Conservation (phyloP, 2,113 vertebrate species). For the Aphyosemion australe region DNA sequence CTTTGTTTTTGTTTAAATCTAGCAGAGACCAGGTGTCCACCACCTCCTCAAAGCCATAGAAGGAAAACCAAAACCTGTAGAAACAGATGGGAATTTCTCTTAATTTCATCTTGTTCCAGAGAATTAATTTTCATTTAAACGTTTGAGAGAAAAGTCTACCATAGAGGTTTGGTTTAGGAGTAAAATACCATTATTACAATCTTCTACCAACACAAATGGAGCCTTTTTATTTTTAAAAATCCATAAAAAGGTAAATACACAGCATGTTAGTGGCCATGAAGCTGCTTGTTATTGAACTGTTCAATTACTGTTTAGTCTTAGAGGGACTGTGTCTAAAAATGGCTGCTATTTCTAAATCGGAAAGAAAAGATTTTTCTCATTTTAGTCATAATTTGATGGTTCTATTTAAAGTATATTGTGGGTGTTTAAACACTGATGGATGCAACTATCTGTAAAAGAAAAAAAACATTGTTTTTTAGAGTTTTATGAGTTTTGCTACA, state of each 20-base stretch:
- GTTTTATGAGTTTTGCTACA: too few species aligned
- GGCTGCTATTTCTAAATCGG: background rate
- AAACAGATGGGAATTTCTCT: conserved; percentile 21
- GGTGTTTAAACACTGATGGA: too few species aligned
- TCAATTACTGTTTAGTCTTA: too few species aligned
- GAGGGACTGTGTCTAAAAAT: background rate
- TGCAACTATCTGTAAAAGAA: too few species aligned
- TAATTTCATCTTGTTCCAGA: background rate
- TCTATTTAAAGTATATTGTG: background rate
- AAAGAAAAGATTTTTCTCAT: background rate
- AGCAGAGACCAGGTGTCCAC: conserved; percentile 18
- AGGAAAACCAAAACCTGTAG: conserved; percentile 60
- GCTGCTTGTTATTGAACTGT: background rate
- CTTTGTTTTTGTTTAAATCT: conserved; percentile 41
- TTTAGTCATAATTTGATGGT: background rate
- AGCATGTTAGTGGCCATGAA: background rate
- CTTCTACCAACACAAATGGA: background rate
- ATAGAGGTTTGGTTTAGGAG: background rate
- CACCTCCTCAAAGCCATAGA: conserved; percentile 28
- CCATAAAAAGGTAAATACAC: background rate
- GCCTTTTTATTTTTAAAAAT: background rate
- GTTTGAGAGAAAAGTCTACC: background rate
- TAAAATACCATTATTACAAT: background rate
- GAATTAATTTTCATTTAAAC: background rate
- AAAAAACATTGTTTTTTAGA: too few species aligned